Evolutionary conservation across 2,888 invertebrate genomes (phyloP).

Genomic region (Tholera decimalis): DNA sequence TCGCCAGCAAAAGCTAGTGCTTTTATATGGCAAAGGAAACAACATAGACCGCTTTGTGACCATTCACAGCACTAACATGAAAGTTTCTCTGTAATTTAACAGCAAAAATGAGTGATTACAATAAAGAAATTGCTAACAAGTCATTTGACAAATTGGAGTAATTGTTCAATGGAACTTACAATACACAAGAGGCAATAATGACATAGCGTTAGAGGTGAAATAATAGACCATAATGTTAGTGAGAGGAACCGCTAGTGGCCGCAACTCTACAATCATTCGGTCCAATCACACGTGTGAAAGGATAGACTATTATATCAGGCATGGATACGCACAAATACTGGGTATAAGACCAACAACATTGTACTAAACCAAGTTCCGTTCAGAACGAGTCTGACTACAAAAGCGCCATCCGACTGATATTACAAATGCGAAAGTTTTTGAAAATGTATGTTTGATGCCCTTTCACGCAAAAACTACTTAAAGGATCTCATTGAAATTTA

Average conservation of each 20-base stretch:
- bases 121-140: conserved; percentile 1
- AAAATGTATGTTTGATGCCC: too few species aligned
- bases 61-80: not conserved
- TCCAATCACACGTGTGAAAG: conserved; percentile 12
- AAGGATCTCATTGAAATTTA: too few species aligned
- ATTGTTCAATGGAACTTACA: not conserved
- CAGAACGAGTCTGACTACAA: not conserved
- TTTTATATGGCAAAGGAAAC: conserved; percentile 19
- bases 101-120: not conserved
- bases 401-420: too few species aligned
- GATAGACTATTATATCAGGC: not conserved
- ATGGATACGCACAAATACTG: not conserved
- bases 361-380: not conserved
- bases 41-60: too few species aligned
- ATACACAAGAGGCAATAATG: not conserved
- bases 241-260: not conserved
- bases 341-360: not conserved
- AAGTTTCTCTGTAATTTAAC: not conserved
- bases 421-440: too few species aligned
- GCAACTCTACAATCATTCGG: conserved; percentile 9
- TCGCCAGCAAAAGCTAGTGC: too few species aligned
- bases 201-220: conserved; percentile 7
- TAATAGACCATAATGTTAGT: not conserved
- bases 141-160: not conserved
- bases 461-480: too few species aligned